Conservation (phyloP, 2,797 vertebrate species). For the Eulemur coronatus region DNA sequence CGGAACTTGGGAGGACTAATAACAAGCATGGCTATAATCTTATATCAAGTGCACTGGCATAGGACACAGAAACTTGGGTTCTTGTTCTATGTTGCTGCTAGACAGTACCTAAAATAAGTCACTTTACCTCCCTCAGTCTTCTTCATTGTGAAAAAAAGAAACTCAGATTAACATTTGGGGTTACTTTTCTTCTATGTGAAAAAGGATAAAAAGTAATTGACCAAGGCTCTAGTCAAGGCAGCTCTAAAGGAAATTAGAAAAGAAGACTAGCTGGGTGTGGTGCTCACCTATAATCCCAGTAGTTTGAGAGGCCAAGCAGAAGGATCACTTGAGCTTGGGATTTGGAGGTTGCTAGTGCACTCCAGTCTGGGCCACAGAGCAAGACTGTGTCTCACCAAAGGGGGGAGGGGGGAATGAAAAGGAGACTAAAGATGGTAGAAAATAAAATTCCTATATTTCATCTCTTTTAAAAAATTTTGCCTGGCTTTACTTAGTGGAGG, state of each 20-base stretch:
- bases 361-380: not conserved
- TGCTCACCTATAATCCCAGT: not conserved
- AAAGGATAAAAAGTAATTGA: slow-evolving; percentile 14
- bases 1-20: not conserved
- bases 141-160: not conserved
- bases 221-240: not conserved
- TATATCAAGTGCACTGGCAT: not conserved
- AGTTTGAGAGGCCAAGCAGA: not conserved
- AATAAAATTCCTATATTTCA: not conserved
- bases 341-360: not conserved
- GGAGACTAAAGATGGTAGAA: not conserved
- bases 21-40: not conserved
- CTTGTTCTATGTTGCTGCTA: not conserved
- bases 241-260: not conserved
- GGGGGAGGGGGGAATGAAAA: too few species aligned
- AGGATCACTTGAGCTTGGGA: not conserved
- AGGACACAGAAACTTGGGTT: not conserved
- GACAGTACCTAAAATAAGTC: not conserved
- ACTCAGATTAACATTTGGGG: not conserved
- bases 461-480: not conserved
- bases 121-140: not conserved
- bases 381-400: not conserved
- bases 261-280: not conserved
- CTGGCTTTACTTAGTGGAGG: not conserved
- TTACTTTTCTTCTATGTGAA: slow-evolving; percentile 16